Base-by-base conservation (phyloP, 2,888 invertebrate species). In the Dusona sp. region DNA sequence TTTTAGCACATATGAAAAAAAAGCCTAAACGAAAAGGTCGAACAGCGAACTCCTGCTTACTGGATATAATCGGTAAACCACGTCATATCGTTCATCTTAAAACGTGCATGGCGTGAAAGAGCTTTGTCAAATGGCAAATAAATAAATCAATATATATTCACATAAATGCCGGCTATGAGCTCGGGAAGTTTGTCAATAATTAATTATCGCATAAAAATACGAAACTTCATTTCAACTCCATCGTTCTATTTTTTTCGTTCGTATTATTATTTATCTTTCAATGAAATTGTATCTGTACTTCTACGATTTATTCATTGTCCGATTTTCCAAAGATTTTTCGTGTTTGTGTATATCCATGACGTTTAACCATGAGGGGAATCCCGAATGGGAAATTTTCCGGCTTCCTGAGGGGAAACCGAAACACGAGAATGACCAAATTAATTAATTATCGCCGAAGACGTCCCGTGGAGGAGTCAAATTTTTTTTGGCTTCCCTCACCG, bases 391-490 rank as follows among this genome's bases (percentile, higher is more conserved):
- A 3, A 65, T 38, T n/a, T 65, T 65, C 38, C 38, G 65, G 65
- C 65, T 65, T 65, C 65, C 38, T 38, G n/a, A n/a, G 65, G 65
- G 38, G 36, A 65, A 65, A 65, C 36, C 65, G 65, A 65, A 65
- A 65, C 11, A 38, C 65, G 36, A 65, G 65, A 36, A 38, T 36
- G 65, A 65, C n/a, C 33, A 65, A 65, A 38, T 65, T 65, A 36
- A 65, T 65, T 65, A 65, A 65, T 65, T 57, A n/a, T 38, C 54
- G 38, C 8, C n/a, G n/a, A 38, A 36, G 51, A 61, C 64, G 33
- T 57, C 1, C 65, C 1, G 64, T 42, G 64, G 45, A 42, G n/a
- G 38, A n/a, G 16, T 29, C n/a, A 4, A 11, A 38, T 65, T 65
- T 65, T 25, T 38, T 65, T n/a, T n/a, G 65, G 65, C 65, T 65